A percentile compares a stretch with the other conserved stretches of the same genome.
Conservation (phyloP, 2,888 invertebrate genomes). For the Epistrophella euchroma region DNA sequence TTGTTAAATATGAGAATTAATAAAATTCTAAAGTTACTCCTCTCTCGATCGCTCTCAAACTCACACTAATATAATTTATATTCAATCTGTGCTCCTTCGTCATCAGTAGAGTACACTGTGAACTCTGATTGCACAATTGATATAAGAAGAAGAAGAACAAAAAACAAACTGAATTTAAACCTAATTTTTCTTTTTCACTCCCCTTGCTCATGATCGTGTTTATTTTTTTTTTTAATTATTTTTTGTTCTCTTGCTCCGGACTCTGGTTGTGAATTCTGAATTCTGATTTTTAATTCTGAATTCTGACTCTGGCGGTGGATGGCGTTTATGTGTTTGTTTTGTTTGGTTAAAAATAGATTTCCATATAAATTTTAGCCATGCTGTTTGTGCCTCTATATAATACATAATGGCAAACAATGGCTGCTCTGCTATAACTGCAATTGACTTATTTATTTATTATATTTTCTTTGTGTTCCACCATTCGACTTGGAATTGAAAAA, state of each 20-base stretch:
- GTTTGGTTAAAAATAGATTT: constrained; percentile 75
- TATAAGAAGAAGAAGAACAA: constrained; percentile 29
- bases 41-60: constrained; percentile 4
- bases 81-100: constrained; percentile 7
- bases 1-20: neutral
- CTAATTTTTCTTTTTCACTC: constrained; percentile 55
- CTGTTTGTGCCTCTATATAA: constrained; percentile 41
- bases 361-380: constrained; percentile 67
- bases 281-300: constrained; percentile 21
- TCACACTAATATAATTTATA: neutral
- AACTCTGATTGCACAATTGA: constrained; percentile 62
- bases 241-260: constrained; percentile 23
- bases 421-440: constrained; percentile 41
- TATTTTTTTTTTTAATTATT: neutral
- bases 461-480: constrained; percentile 39
- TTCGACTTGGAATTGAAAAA: constrained; percentile 30
- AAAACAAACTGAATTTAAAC: constrained; percentile 25
- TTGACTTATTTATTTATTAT: constrained; percentile 42
- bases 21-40: neutral
- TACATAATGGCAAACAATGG: constrained; percentile 36
- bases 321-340: constrained; percentile 63
- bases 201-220: constrained; percentile 23
- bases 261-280: constrained; percentile 5
- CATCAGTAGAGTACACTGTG: neutral
- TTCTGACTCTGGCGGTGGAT: neutral